Evolutionary conservation across 37 sponge, comb jelly and placozoan genomes (phyloP).

Genomic region (Agelas oroides): DNA sequence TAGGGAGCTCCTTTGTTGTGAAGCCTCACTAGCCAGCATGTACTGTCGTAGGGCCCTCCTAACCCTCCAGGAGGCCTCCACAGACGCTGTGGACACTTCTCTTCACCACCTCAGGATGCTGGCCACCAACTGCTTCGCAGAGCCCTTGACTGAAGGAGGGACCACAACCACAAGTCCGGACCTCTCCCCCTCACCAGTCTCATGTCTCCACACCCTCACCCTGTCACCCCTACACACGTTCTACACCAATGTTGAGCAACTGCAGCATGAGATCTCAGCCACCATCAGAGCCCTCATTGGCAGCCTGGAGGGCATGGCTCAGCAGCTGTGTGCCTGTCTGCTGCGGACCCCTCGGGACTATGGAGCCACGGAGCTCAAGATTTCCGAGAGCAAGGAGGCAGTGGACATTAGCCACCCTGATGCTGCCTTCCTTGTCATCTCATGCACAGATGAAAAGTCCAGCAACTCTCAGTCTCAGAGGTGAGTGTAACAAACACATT

Average conservation of each 20-base stretch:
- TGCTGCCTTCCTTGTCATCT: slow-evolving; percentile 66
- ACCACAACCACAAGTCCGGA: slow-evolving; percentile 43
- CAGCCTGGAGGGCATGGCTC: slow-evolving; percentile 21
- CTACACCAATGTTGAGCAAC: slow-evolving; percentile 41
- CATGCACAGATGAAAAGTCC: slow-evolving; percentile 49
- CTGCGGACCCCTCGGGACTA: slow-evolving; percentile 27
- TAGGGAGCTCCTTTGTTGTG: slow-evolving; percentile 78
- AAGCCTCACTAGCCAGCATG: slow-evolving; percentile 61
- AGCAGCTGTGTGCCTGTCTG: slow-evolving; percentile 33
- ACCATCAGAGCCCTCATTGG: neutral
- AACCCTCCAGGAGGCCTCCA: neutral
- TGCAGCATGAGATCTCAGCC: slow-evolving; percentile 1
- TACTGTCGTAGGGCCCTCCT: slow-evolving; percentile 84
- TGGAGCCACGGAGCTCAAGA: slow-evolving; percentile 32
- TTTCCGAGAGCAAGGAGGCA: slow-evolving; percentile 59
- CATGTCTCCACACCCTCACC: slow-evolving; percentile 2
- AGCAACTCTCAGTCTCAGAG: slow-evolving; percentile 24
- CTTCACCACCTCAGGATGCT: slow-evolving; percentile 37
- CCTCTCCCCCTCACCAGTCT: slow-evolving; percentile 46
- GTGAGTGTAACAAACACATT: slow-evolving; percentile 22
- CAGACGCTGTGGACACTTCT: neutral
- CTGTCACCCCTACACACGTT: slow-evolving; percentile 67
- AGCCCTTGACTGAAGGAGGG: slow-evolving; percentile 47
- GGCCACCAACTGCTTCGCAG: slow-evolving; percentile 47
- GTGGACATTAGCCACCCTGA: slow-evolving; percentile 56